Evolutionary conservation across 2,888 invertebrate genomes (phyloP).

Genomic region (Tetropium fuscum): DNA sequence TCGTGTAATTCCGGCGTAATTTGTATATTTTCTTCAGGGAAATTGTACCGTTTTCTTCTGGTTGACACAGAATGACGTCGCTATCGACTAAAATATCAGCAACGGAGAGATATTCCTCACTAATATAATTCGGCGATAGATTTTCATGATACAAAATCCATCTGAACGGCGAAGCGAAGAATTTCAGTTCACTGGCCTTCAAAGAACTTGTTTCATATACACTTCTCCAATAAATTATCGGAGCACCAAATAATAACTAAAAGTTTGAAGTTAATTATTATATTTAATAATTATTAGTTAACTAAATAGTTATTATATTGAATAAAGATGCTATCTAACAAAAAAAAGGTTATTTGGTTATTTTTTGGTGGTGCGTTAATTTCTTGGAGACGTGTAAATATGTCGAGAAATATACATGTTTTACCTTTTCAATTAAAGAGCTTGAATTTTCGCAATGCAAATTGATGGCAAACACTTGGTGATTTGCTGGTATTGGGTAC

Average conservation of each 20-base stretch:
- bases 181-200: conserved; percentile 65
- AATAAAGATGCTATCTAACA: too few species aligned
- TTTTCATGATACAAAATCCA: conserved; percentile 64
- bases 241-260: too few species aligned
- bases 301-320: too few species aligned
- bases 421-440: conserved; percentile 61
- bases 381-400: too few species aligned
- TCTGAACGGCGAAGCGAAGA: conserved; percentile 68
- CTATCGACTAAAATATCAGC: conserved; percentile 66
- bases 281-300: not conserved
- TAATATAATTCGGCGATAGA: conserved; percentile 19
- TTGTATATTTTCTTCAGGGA: conserved; percentile 51
- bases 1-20: conserved; percentile 33
- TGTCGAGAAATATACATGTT: conserved; percentile 6
- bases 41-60: conserved; percentile 56
- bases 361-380: too few species aligned
- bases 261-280: too few species aligned
- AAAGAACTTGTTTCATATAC: too few species aligned
- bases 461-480: conserved; percentile 64
- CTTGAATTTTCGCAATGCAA: conserved; percentile 60
- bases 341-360: too few species aligned
- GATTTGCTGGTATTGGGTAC: conserved; percentile 49
- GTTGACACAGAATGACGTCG: conserved; percentile 66
- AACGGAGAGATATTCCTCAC: conserved; percentile 39
- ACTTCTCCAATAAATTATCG: too few species aligned